Evolutionary conservation across 2,888 invertebrate genomes (phyloP).

Genomic region (Hyalella azteca): DNA sequence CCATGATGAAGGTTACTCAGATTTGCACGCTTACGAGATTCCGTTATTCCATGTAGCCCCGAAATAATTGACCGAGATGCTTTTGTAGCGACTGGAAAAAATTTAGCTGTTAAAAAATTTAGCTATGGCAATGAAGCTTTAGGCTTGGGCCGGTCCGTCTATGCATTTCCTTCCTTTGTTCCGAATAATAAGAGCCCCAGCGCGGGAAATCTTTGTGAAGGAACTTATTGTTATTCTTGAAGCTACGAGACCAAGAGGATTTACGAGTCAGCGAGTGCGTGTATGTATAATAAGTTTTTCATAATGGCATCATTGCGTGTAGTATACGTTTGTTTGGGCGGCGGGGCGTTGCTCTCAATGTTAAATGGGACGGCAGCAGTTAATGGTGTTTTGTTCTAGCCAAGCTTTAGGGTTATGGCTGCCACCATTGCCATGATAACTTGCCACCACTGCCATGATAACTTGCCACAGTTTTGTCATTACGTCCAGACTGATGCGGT

Average conservation of each 20-base stretch:
- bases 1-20: conserved; percentile 22
- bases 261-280: neutral
- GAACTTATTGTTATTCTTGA: conserved; percentile 31
- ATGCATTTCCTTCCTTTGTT: conserved; percentile 37
- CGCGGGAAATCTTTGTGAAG: conserved; percentile 29
- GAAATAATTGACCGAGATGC: conserved; percentile 35
- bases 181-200: conserved; percentile 30
- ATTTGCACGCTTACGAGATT: neutral
- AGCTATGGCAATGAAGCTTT: neutral
- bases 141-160: conserved; percentile 11
- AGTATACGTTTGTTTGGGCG: conserved; percentile 33
- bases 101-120: neutral
- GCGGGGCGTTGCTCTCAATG: conserved; percentile 23
- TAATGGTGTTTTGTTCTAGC: conserved; percentile 36
- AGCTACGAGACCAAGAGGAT: neutral
- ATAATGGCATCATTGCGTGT: conserved; percentile 41
- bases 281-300: conserved; percentile 35
- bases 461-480: conserved; percentile 31
- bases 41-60: neutral
- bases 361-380: conserved; percentile 33
- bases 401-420: conserved; percentile 19
- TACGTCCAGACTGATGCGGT: conserved; percentile 8
- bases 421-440: neutral
- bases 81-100: neutral
- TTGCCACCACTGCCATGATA: neutral